Percentiles rank a stretch among this genome's conserved stretches.
Conservation (phyloP, 2,888 invertebrate genomes). For the Linnaemya tessellans region DNA sequence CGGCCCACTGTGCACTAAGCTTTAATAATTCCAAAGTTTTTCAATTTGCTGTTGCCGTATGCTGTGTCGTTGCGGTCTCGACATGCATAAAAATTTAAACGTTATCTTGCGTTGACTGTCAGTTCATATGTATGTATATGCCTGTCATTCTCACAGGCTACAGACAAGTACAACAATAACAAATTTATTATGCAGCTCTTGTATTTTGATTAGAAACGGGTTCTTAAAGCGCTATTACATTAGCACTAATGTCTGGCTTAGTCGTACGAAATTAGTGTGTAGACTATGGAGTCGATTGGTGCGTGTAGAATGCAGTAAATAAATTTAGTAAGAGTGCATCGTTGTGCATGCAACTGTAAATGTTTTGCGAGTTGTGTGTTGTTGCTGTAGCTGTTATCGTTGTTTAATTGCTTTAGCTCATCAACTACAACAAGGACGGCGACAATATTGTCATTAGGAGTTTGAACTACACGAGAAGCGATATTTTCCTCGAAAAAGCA, state of each 20-base stretch:
- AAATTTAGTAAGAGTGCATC: slow-evolving; percentile 6
- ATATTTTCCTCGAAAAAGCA: neutral
- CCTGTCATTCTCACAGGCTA: neutral
- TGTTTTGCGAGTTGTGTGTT: neutral
- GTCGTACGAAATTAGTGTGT: slow-evolving; percentile 25
- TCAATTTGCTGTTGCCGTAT: slow-evolving; percentile 46
- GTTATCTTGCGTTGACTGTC: slow-evolving; percentile 12
- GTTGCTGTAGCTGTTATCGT: slow-evolving; percentile 50
- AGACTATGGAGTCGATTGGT: slow-evolving; percentile 33
- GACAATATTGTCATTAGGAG: slow-evolving; percentile 52
- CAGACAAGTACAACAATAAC: slow-evolving; percentile 16
- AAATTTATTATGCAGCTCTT: slow-evolving; percentile 59
- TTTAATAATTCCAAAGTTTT: slow-evolving; percentile 6
- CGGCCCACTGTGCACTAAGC: neutral
- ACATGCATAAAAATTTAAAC: neutral
- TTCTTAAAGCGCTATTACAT: slow-evolving; percentile 70
- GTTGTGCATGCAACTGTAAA: neutral
- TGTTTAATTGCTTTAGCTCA: slow-evolving; percentile 65
- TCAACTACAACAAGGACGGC: slow-evolving; percentile 53
- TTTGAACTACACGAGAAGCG: slow-evolving; percentile 9
- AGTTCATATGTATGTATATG: neutral
- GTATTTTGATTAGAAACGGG: slow-evolving; percentile 63
- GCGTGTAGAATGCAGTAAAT: slow-evolving; percentile 28
- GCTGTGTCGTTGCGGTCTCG: slow-evolving; percentile 23
- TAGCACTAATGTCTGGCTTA: slow-evolving; percentile 70